Percentiles rank a stretch among this genome's conserved stretches.
Evolutionary conservation across 2,113 vertebrate species (phyloP).

Genomic region (Tympanuchus pallidicinctus): DNA sequence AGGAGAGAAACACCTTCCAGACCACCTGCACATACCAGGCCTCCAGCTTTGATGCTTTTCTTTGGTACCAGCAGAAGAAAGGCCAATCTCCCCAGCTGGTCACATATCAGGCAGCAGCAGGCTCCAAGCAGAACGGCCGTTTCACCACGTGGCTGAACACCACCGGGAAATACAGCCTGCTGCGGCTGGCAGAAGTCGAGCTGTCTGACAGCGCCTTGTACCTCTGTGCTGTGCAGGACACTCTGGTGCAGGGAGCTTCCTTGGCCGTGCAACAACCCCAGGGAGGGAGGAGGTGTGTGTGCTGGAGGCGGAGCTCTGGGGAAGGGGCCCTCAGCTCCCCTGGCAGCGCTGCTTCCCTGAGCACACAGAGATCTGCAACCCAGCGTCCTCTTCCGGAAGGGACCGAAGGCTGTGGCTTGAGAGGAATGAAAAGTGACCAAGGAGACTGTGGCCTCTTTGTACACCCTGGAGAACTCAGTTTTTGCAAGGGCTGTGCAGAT

Average conservation of each 20-base stretch:
- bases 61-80: background rate
- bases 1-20: background rate
- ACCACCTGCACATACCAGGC: rapidly evolving
- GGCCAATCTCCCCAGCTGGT: background rate
- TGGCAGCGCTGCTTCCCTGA: too few species aligned
- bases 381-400: too few species aligned
- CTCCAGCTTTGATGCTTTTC: rapidly evolving
- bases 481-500: too few species aligned
- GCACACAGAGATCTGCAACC: too few species aligned
- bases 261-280: background rate
- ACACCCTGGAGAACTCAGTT: too few species aligned
- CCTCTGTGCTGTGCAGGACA: background rate
- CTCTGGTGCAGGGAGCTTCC: background rate
- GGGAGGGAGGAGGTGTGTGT: too few species aligned
- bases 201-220: background rate
- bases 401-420: too few species aligned
- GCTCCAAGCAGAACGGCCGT: rapidly evolving
- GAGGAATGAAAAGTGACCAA: too few species aligned
- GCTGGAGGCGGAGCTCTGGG: too few species aligned
- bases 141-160: background rate
- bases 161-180: background rate
- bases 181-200: too few species aligned
- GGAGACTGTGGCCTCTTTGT: too few species aligned
- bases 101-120: background rate
- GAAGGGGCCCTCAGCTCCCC: too few species aligned